A percentile compares a stretch with the other conserved stretches of the same genome.
phyloP scores from a whole-genome alignment of 2,888 invertebrate genomes.

The Chironomus tentans region DNA sequence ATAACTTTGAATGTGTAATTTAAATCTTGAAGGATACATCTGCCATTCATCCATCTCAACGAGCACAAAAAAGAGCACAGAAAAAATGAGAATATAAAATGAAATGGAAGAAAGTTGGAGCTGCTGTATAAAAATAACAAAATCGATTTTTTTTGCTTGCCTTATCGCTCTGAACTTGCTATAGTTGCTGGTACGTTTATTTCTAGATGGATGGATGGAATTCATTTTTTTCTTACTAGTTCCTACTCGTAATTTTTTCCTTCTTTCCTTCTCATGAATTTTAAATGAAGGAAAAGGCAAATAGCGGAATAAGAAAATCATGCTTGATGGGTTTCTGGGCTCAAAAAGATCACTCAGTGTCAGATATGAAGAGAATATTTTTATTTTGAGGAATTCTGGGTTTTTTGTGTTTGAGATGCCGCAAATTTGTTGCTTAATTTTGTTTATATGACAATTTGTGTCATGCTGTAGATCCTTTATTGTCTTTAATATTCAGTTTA shows the following conservation, averaged over 20 bases:
- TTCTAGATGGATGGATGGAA: neutral
- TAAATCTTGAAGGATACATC: conserved; percentile 19
- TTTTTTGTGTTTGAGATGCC: too few species aligned
- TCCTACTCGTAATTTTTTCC: too few species aligned
- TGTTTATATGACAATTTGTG: too few species aligned
- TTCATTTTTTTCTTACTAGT: neutral
- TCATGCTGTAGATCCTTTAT: too few species aligned
- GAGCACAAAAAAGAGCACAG: too few species aligned
- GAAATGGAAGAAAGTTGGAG: too few species aligned
- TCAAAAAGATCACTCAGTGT: conserved; percentile 17
- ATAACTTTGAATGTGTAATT: conserved; percentile 22
- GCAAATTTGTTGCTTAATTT: too few species aligned
- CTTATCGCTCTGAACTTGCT: neutral
- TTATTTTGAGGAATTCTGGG: too few species aligned
- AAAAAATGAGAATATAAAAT: too few species aligned
- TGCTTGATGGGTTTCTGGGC: conserved; percentile 17
- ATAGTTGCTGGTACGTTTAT: neutral
- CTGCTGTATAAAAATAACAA: too few species aligned
- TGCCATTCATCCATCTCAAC: neutral
- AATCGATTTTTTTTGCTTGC: too few species aligned
- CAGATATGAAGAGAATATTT: neutral
- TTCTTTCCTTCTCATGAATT: neutral
- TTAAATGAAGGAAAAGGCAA: neutral
- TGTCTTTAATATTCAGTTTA: too few species aligned
- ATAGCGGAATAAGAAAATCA: conserved; percentile 5